Percentiles rank a stretch among this genome's conserved stretches.
These are phyloP conservation scores for Hymenochirus boettgeri DNA, from an alignment of 2,113 vertebrate genomes.

Conservation along the genomic window DNA sequence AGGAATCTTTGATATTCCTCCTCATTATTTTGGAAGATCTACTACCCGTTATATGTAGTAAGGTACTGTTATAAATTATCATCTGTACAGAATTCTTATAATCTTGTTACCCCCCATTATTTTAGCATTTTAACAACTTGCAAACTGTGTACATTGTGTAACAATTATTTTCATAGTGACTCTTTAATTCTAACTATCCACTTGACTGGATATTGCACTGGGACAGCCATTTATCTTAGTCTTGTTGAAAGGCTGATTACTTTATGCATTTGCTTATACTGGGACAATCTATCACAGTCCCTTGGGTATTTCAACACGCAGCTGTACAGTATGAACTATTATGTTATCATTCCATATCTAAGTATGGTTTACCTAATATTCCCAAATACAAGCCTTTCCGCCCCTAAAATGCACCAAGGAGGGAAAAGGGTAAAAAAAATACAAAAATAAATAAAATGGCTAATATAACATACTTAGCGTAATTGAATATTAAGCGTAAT, in stretches of 20 bases:
- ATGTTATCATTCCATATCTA: conserved; percentile 13
- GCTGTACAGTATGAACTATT: conserved; percentile 22
- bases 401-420: background rate
- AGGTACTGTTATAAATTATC: no score
- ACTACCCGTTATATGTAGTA: no score
- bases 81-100: no score
- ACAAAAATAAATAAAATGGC: conserved; percentile 6
- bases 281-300: conserved; percentile 31
- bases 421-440: no score
- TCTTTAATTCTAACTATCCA: no score
- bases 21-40: no score
- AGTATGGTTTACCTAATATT: conserved; percentile 1
- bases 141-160: no score
- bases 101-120: no score
- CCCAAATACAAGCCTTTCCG: background rate
- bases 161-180: no score
- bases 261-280: conserved; percentile 31
- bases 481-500: conserved; percentile 6
- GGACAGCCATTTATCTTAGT: conserved; percentile 30
- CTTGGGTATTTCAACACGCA: conserved; percentile 26
- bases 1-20: no score
- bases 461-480: no score
- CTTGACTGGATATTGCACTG: conserved; percentile 18
- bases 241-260: conserved; percentile 27
- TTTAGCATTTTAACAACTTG: no score